Percentiles rank a stretch among this genome's conserved stretches.
phyloP scores from a whole-genome alignment of 2,113 vertebrate genomes.

The Clarias macrocephalus region DNA sequence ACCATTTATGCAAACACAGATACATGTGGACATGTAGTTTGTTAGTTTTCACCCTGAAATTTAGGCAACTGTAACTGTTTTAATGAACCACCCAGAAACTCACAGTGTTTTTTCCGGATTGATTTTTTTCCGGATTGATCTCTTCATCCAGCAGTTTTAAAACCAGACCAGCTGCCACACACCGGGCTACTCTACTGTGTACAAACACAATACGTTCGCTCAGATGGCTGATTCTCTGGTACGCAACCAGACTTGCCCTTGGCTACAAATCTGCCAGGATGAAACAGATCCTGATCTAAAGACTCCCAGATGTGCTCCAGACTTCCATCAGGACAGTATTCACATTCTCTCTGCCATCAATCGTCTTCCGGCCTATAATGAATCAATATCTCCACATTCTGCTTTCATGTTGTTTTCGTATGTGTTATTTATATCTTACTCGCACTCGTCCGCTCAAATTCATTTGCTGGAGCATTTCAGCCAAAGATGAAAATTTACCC shows the following conservation, averaged over 20 bases:
- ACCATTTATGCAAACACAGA: neutral
- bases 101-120: neutral
- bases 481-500: neutral
- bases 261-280: slow-evolving; percentile 45
- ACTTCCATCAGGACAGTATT: slow-evolving; percentile 33
- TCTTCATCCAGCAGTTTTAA: neutral
- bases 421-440: neutral
- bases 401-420: neutral
- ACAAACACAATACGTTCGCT: slow-evolving; percentile 58
- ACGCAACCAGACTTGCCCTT: slow-evolving; percentile 47
- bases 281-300: slow-evolving; percentile 53
- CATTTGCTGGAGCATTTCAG: neutral
- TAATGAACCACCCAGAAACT: neutral
- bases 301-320: slow-evolving; percentile 58
- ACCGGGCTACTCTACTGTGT: slow-evolving; percentile 51
- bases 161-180: slow-evolving; percentile 49
- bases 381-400: neutral
- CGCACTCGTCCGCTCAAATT: neutral
- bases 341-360: slow-evolving; percentile 29
- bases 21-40: neutral
- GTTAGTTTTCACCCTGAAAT: neutral
- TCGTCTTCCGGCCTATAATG: neutral
- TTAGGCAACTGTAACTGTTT: neutral
- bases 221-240: slow-evolving; percentile 52
- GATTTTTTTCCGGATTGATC: neutral